Evolutionary conservation across 2,888 invertebrate species (phyloP).

Genomic region (Shargacucullia verbasci): DNA sequence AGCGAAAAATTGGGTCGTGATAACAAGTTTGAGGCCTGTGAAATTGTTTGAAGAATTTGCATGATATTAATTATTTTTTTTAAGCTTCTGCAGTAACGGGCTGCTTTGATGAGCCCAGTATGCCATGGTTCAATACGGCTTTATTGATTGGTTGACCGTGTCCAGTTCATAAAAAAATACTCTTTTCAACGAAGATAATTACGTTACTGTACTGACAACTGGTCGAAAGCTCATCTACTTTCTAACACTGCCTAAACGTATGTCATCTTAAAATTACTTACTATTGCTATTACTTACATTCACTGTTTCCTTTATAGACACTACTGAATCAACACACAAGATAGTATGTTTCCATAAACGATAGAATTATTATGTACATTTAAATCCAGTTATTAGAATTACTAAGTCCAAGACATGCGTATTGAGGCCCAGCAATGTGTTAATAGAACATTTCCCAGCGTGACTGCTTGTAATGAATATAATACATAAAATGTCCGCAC

Average conservation of each 20-base stretch:
- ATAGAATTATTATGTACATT: constrained; percentile 40
- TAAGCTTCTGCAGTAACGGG: constrained; percentile 1
- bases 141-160: constrained; percentile 2
- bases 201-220: too few relatives aligned
- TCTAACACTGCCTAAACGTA: too few relatives aligned
- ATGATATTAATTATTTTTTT: constrained; percentile 29
- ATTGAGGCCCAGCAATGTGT: constrained; percentile 43
- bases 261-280: too few relatives aligned
- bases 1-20: constrained; percentile 37
- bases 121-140: background rate
- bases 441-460: constrained; percentile 53
- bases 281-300: too few relatives aligned
- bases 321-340: constrained; percentile 6
- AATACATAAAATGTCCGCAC: constrained; percentile 42
- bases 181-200: too few relatives aligned
- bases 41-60: constrained; percentile 43
- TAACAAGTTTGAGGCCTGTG: constrained; percentile 39
- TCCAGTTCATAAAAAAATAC: background rate
- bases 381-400: constrained; percentile 29
- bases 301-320: background rate
- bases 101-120: constrained; percentile 8
- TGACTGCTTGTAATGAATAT: constrained; percentile 51
- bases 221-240: too few relatives aligned
- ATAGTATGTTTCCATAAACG: constrained; percentile 27
- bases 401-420: constrained; percentile 20